Evolutionary conservation across 1,140 invertebrate genomes (phyloP).

Genomic region (Brachystomella parvula): DNA sequence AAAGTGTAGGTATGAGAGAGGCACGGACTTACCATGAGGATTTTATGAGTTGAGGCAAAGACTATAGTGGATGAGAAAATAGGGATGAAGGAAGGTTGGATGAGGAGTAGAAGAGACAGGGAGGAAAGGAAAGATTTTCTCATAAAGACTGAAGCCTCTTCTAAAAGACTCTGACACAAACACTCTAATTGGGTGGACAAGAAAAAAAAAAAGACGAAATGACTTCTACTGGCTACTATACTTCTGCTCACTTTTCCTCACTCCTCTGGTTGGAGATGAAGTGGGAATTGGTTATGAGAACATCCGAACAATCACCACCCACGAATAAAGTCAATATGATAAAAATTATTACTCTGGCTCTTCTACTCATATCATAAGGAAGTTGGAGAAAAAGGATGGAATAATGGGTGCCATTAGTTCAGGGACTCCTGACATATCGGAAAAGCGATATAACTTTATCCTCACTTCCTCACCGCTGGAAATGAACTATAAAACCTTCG

Average conservation of each 20-base stretch:
- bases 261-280: conserved; percentile 11
- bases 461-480: conserved; percentile 1
- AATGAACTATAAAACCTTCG: conserved; percentile 4
- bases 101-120: too few relatives aligned
- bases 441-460: conserved; percentile 10
- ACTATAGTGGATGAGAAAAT: too few relatives aligned
- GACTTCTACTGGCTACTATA: not conserved
- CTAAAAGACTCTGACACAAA: not conserved
- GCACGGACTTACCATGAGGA: not conserved
- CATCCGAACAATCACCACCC: not conserved
- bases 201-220: conserved; percentile 13
- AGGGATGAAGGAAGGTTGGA: too few relatives aligned
- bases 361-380: not conserved
- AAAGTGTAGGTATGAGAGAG: too few relatives aligned
- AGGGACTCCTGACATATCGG: conserved; percentile 7
- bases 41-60: conserved; percentile 8
- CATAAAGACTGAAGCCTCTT: conserved; percentile 14
- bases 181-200: conserved; percentile 21
- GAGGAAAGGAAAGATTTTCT: conserved; percentile 16
- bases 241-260: not conserved
- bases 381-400: not conserved
- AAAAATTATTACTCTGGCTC: not conserved
- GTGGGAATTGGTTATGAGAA: conserved; percentile 15
- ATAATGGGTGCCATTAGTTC: conserved; percentile 8
- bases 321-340: conserved; percentile 1